Conservation (phyloP, 2,888 invertebrate species). For the Oligia latruncula region DNA sequence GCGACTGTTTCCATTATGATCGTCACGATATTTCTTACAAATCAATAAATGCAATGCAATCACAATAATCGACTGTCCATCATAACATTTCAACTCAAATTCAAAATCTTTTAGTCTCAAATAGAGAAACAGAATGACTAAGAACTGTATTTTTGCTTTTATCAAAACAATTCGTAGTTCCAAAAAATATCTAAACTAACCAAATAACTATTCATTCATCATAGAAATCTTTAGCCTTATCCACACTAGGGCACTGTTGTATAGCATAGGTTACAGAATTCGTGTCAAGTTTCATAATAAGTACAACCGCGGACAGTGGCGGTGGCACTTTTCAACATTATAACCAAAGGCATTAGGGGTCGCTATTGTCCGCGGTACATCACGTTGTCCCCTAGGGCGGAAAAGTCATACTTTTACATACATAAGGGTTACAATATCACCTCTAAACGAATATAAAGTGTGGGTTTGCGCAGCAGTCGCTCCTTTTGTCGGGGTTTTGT, state of each 20-base stretch:
- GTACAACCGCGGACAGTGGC: neutral
- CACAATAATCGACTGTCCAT: neutral
- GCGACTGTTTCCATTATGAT: constrained; percentile 8
- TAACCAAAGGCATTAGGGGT: neutral
- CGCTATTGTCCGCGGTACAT: neutral
- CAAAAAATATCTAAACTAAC: constrained; percentile 32
- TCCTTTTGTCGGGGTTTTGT: constrained; percentile 77
- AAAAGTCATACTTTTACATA: constrained; percentile 28
- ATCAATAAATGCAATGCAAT: constrained; percentile 51
- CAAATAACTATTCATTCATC: constrained; percentile 1
- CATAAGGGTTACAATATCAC: constrained; percentile 18
- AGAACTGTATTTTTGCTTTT: neutral
- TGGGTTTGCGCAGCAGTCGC: constrained; percentile 83
- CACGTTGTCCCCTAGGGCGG: constrained; percentile 10
- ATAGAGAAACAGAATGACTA: neutral
- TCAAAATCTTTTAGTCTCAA: neutral
- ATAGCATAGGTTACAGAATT: neutral
- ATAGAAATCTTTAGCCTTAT: constrained; percentile 23
- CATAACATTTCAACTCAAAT: neutral
- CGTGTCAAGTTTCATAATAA: no score
- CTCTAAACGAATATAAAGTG: constrained; percentile 87
- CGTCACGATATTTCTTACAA: constrained; percentile 15
- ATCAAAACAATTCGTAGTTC: neutral
- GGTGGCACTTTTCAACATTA: constrained; percentile 4
- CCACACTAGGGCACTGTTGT: neutral